A percentile compares a stretch with the other conserved stretches of the same genome.
phyloP scores from a whole-genome alignment of 1,140 invertebrate species.

The Ephestia elutella region DNA sequence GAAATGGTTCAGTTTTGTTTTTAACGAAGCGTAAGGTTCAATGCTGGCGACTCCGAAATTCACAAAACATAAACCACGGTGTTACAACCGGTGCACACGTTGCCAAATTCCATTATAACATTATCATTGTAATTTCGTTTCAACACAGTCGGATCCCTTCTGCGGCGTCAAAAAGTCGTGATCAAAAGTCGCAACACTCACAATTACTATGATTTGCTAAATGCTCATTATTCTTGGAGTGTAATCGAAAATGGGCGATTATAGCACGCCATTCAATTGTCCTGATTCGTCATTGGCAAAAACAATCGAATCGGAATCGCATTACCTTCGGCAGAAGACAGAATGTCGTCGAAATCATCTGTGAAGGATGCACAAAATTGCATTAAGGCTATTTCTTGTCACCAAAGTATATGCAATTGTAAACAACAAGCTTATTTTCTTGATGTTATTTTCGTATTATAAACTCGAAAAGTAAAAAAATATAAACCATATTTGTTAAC shows the following conservation, averaged over 20 bases:
- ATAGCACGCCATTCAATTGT: constrained; percentile 52
- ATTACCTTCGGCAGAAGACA: constrained; percentile 15
- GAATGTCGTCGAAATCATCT: constrained; percentile 7
- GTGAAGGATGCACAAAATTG: constrained; percentile 9
- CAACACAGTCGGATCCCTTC: constrained; percentile 29
- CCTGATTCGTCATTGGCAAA: constrained; percentile 39
- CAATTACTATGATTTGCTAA: constrained; percentile 54
- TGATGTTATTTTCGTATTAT: no score
- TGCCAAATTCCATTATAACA: constrained; percentile 12
- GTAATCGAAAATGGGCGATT: constrained; percentile 55
- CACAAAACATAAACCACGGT: background rate
- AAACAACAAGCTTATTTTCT: background rate
- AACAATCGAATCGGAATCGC: constrained; percentile 28
- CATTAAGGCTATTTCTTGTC: background rate
- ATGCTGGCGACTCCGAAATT: background rate
- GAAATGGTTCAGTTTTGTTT: background rate
- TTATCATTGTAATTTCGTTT: constrained; percentile 31
- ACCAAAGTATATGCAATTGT: no score
- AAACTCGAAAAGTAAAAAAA: no score
- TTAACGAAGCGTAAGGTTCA: no score
- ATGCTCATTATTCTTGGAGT: constrained; percentile 48
- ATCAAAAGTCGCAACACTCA: constrained; percentile 36
- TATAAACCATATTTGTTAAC: no score
- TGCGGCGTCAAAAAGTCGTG: constrained; percentile 43
- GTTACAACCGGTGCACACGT: constrained; percentile 5